These are phyloP conservation scores for Lissonota sp. DNA, from an alignment of 2,888 invertebrate species.

Conservation along the genomic window DNA sequence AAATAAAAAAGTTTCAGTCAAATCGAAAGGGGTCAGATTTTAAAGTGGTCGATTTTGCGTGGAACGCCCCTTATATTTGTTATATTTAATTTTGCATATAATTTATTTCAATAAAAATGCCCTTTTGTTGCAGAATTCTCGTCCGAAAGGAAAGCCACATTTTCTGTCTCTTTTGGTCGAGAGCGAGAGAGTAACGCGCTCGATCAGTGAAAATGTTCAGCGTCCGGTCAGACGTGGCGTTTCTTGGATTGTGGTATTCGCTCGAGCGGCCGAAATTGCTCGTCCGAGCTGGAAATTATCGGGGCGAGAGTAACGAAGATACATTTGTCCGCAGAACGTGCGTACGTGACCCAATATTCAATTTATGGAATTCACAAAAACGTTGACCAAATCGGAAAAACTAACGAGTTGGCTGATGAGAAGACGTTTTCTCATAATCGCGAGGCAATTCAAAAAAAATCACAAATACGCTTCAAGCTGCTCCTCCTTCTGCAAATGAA, in stretches of 20 bases:
- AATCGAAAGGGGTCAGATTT: background rate
- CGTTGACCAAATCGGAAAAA: too few relatives aligned
- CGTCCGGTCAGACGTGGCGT: slow-evolving; percentile 20
- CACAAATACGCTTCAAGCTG: too few relatives aligned
- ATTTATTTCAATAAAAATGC: background rate
- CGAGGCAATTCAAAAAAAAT: too few relatives aligned
- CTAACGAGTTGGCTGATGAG: too few relatives aligned
- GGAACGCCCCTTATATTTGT: too few relatives aligned
- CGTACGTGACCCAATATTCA: background rate
- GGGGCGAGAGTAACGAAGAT: slow-evolving; percentile 18
- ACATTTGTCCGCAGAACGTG: slow-evolving; percentile 5
- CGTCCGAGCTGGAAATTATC: slow-evolving; percentile 7
- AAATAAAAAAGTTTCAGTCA: too few relatives aligned
- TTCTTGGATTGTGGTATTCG: background rate
- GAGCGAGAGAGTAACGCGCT: background rate
- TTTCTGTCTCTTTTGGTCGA: background rate
- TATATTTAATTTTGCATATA: background rate
- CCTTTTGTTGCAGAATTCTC: too few relatives aligned
- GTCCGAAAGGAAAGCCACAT: background rate
- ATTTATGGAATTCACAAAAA: background rate
- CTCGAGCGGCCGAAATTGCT: background rate
- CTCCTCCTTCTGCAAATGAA: too few relatives aligned
- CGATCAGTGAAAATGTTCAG: slow-evolving; percentile 17
- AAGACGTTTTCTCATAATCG: too few relatives aligned
- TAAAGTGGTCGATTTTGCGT: too few relatives aligned